Conservation (phyloP, 2,113 vertebrate species). For the Lophochroa leadbeateri region DNA sequence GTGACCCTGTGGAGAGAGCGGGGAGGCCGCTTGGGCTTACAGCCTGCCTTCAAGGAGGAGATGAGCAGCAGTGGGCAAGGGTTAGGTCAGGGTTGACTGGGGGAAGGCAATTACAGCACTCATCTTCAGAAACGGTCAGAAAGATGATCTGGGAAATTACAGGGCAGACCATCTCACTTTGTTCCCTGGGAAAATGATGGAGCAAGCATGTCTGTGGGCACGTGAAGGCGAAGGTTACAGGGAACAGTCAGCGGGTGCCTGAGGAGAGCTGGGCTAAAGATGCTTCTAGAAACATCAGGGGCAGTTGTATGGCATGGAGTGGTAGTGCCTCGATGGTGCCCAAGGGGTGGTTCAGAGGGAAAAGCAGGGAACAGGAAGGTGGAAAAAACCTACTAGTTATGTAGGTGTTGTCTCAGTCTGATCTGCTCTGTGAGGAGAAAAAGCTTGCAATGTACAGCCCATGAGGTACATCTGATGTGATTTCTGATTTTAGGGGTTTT, state of each 20-base stretch:
- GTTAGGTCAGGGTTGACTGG: rapidly evolving
- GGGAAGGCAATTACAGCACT: not conserved
- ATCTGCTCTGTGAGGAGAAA: not conserved
- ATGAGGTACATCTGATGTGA: not conserved
- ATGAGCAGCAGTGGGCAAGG: rapidly evolving
- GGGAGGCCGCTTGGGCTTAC: not conserved
- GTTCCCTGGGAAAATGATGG: rapidly evolving
- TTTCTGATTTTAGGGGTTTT: not conserved
- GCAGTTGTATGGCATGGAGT: not conserved
- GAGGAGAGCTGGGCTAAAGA: not conserved
- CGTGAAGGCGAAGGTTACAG: rapidly evolving
- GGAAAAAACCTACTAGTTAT: rapidly evolving
- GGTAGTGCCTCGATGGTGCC: not conserved
- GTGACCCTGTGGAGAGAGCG: too few species aligned
- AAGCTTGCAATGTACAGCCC: rapidly evolving
- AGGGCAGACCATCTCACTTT: rapidly evolving
- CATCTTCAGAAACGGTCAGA: rapidly evolving
- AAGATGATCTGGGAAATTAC: rapidly evolving
- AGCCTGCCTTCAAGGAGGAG: not conserved
- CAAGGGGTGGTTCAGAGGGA: rapidly evolving
- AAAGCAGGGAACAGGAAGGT: rapidly evolving
- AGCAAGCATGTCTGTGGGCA: rapidly evolving
- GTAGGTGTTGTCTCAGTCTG: not conserved
- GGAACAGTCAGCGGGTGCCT: rapidly evolving
- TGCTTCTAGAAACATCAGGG: not conserved